A percentile compares a stretch with the other conserved stretches of the same genome.
phyloP scores from a whole-genome alignment of 2,113 vertebrate genomes.

The Ursus arctos region DNA sequence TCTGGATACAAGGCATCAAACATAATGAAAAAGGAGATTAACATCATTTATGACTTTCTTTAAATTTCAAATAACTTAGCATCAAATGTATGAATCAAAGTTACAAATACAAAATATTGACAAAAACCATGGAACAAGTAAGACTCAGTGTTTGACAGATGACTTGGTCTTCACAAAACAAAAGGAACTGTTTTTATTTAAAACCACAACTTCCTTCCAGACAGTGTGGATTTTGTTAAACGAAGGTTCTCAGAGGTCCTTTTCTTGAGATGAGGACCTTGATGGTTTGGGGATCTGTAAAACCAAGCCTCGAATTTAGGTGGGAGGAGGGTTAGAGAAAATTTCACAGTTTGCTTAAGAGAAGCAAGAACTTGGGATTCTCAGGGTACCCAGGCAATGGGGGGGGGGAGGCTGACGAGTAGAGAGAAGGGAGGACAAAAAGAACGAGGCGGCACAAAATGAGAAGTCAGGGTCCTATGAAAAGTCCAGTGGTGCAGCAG shows the following conservation, averaged over 20 bases:
- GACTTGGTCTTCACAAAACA: background rate
- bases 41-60: background rate
- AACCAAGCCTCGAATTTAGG: background rate
- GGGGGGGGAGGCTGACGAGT: background rate
- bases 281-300: background rate
- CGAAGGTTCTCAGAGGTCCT: background rate
- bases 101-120: background rate
- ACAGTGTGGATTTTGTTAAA: background rate
- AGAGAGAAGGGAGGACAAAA: background rate
- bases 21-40: background rate
- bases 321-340: background rate
- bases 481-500: background rate
- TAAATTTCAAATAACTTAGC: background rate
- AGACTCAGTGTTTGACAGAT: background rate
- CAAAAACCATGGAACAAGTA: background rate
- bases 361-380: background rate
- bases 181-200: background rate
- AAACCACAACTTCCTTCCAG: background rate
- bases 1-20: background rate
- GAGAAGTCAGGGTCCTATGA: background rate
- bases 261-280: slow-evolving; percentile 20
- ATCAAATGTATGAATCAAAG: background rate
- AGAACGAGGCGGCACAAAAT: background rate
- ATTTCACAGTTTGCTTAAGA: background rate
- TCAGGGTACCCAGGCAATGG: background rate